Percentiles rank a stretch among this genome's conserved stretches.
Evolutionary conservation across 1,140 invertebrate genomes (phyloP).

Genomic region (Platyscapa corneri): DNA sequence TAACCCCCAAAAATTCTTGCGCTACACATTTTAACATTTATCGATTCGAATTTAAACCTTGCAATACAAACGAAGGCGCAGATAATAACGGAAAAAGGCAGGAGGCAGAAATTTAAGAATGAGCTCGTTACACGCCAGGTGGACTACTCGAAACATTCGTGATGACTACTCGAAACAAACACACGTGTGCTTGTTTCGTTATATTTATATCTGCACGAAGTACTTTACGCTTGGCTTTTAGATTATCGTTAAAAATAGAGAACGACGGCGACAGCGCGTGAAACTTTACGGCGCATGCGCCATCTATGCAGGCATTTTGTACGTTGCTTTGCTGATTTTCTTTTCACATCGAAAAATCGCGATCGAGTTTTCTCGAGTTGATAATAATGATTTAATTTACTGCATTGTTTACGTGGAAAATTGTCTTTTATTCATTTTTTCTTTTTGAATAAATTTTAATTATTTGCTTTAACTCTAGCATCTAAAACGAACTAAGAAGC

Average conservation of each 20-base stretch:
- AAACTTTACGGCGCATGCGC: background rate
- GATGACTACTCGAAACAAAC: background rate
- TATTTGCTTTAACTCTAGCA: too few species aligned
- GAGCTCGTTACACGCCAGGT: slow-evolving; percentile 58
- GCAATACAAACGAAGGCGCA: slow-evolving; percentile 5
- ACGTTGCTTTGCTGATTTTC: background rate
- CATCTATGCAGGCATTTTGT: background rate
- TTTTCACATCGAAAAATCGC: too few species aligned
- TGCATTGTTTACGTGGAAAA: too few species aligned
- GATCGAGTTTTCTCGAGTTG: too few species aligned
- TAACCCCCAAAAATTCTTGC: too few species aligned
- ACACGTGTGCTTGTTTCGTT: slow-evolving; percentile 53
- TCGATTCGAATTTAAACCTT: background rate
- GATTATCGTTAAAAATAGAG: slow-evolving; percentile 58
- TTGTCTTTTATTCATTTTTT: too few species aligned
- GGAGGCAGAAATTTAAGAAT: slow-evolving; percentile 47
- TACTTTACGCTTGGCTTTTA: slow-evolving; percentile 53
- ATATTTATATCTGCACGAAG: slow-evolving; percentile 62
- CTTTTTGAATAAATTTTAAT: too few species aligned
- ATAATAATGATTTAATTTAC: too few species aligned
- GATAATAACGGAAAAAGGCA: background rate
- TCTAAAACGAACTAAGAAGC: too few species aligned
- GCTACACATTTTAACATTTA: too few species aligned
- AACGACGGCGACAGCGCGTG: background rate
- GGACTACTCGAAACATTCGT: slow-evolving; percentile 29